Evolutionary conservation across 2,797 vertebrate species (phyloP).

Genomic region (Leptatherina wallacei): DNA sequence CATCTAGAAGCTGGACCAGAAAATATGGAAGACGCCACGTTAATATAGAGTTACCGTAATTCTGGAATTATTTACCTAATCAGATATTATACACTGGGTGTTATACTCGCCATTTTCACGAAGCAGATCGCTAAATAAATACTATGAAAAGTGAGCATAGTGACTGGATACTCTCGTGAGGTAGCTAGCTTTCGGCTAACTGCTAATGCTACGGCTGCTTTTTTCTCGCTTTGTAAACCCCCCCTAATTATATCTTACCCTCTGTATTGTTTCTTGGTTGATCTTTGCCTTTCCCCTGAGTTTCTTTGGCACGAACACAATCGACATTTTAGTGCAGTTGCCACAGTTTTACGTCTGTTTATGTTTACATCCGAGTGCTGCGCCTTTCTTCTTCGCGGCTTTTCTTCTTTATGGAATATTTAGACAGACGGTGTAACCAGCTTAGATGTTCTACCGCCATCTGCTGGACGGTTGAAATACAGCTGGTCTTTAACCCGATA

Average conservation of each 20-base stretch:
- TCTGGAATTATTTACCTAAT: neutral
- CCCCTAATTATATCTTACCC: conserved; percentile 75
- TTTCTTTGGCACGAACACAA: conserved; percentile 92
- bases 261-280: conserved; percentile 91
- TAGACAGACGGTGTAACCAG: fast-evolving
- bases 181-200: conserved; percentile 13
- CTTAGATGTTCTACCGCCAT: neutral
- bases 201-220: neutral
- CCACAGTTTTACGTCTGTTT: neutral
- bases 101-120: neutral
- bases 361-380: fast-evolving
- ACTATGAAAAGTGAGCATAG: neutral
- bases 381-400: neutral
- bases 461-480: conserved; percentile 13
- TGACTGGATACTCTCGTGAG: neutral
- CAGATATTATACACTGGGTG: neutral
- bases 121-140: neutral
- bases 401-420: conserved; percentile 15
- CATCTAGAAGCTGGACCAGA: conserved; percentile 88
- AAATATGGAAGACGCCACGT: neutral
- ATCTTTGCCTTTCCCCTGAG: conserved; percentile 88
- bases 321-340: conserved; percentile 77
- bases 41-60: neutral
- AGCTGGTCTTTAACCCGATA: too few relatives aligned
- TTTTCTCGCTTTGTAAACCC: neutral